These are phyloP conservation scores for Ovibos moschatus DNA, from an alignment of 2,113 vertebrate genomes.

Conservation along the genomic window DNA sequence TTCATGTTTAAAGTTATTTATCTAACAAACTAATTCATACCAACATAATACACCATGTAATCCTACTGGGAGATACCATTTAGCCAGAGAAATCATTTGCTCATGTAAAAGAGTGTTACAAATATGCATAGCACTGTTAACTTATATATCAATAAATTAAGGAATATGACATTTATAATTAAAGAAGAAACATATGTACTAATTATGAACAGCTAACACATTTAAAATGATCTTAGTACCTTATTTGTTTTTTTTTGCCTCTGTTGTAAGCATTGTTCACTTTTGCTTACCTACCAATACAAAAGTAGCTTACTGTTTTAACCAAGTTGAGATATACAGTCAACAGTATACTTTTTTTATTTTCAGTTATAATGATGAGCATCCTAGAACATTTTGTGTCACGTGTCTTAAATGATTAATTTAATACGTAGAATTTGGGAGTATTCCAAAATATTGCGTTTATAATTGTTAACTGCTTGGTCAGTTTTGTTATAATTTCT, in stretches of 20 bases:
- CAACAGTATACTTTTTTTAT: neutral
- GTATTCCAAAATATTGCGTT: neutral
- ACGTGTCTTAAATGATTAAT: neutral
- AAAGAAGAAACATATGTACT: neutral
- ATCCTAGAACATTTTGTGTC: constrained; percentile 13
- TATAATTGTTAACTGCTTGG: neutral
- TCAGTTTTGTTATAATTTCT: neutral
- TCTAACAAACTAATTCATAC: constrained; percentile 67
- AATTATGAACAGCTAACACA: neutral
- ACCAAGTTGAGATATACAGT: neutral
- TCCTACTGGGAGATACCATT: constrained; percentile 41
- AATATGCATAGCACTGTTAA: constrained; percentile 12
- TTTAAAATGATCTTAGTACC: neutral
- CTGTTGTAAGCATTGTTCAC: neutral
- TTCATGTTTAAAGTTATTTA: constrained; percentile 71
- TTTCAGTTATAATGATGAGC: neutral
- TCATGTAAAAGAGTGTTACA: constrained; percentile 41
- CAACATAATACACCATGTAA: constrained; percentile 45
- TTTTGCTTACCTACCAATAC: neutral
- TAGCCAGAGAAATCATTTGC: constrained; percentile 51
- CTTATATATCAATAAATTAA: constrained; percentile 52
- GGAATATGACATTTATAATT: constrained; percentile 44
- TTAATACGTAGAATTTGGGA: neutral
- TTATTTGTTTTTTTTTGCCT: constrained; percentile 5
- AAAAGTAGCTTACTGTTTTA: neutral